Evolutionary conservation across 1,140 invertebrate species (phyloP).

Genomic region (Drosophila trapezifrons): DNA sequence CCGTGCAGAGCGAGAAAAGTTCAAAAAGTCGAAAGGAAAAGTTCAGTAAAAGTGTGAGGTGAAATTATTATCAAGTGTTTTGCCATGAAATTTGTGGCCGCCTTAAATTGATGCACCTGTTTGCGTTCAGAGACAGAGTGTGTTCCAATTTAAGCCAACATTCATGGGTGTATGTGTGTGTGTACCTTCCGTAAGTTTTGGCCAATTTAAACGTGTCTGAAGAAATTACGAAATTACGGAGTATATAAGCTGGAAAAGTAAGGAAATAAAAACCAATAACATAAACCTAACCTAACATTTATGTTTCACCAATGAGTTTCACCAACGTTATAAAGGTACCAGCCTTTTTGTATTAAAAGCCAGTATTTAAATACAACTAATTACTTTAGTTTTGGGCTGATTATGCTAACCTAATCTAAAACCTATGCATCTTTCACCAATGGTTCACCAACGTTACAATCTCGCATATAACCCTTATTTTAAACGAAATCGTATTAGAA

Average conservation of each 20-base stretch:
- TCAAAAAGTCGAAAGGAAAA: slow-evolving; percentile 54
- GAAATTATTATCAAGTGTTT: slow-evolving; percentile 42
- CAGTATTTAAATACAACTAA: too few species aligned
- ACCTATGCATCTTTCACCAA: not conserved
- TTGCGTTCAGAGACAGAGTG: not conserved
- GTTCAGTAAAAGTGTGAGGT: slow-evolving; percentile 42
- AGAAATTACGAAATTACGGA: too few species aligned
- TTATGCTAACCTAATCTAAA: too few species aligned
- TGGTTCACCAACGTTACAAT: not conserved
- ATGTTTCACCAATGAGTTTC: too few species aligned
- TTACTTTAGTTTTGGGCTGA: not conserved
- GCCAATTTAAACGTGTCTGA: too few species aligned
- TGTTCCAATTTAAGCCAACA: slow-evolving; percentile 8
- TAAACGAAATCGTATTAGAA: not conserved
- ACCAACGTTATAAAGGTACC: too few species aligned
- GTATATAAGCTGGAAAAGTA: too few species aligned
- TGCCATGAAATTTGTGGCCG: slow-evolving; percentile 33
- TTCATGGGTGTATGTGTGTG: too few species aligned
- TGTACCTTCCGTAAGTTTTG: too few species aligned
- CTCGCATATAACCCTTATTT: not conserved
- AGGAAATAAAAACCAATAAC: too few species aligned
- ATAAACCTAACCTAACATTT: too few species aligned
- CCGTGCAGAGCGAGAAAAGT: slow-evolving; percentile 53
- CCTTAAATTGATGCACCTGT: slow-evolving; percentile 43
- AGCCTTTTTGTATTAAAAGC: too few species aligned